Evolutionary conservation across 2,888 invertebrate species (phyloP), one percentile per base, ranked within the genome.

Genomic region (Eristalis arbustorum): DNA sequence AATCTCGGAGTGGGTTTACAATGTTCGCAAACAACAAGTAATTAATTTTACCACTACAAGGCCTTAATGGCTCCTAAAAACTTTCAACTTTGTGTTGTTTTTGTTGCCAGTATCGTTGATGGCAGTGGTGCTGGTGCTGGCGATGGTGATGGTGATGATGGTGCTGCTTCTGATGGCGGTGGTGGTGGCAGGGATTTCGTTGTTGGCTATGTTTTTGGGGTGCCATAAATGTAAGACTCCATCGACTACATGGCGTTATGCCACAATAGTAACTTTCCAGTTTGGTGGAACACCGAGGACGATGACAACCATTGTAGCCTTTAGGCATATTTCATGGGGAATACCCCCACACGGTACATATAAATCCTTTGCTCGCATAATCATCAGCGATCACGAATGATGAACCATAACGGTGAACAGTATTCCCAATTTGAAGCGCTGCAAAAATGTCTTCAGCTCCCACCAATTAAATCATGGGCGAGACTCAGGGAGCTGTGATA

Each of bases 1-100:
- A 91, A 91, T 91, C 91, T 91, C 91, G 72, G 91, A 88, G 91
- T 91, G 89, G 89, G 90, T 91, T 90, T 90, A 91, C 91, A 91
- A 91, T 91, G 92, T 91, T 91, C 90, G 90, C 91, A 92, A 87
- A 91, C 91, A 91, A 92, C 91, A 92, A 91, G 92, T 91, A 92
- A 92, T 92, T 92, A 92, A 92, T 92, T 92, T 92, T 91, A 92
- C 92, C 92, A 91, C 92, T 92, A 92, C 92, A 92, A 91, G 92
- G 90, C 90, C 92, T 92, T 92, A 92, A 92, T 92, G 92, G 91
- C 92, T 92, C 90, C 90, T 87, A 88, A 90, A 92, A 91, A 91
- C 91, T 91, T 91, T 91, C 89, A 91, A 90, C 91, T 90, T 91
- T 91, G 90, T 83, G 87, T 75, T 87, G 71, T 75, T 78, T 81